Base-by-base conservation (phyloP, 2,113 vertebrate genomes). In the Corythaeola cristata region DNA sequence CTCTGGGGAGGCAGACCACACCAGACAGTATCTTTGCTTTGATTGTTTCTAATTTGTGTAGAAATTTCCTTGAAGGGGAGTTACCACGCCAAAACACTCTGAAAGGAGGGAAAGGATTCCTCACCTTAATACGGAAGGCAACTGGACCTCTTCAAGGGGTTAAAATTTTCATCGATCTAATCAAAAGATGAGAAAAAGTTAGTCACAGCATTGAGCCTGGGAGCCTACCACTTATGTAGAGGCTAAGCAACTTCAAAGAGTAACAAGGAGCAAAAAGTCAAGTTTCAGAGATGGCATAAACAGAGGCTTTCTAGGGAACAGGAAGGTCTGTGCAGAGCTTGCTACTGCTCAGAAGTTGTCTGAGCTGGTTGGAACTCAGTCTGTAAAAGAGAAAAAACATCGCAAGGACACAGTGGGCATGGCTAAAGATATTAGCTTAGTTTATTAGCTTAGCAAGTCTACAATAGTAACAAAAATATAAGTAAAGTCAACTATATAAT, bases 271-370 rank as follows among this genome's bases (percentile, higher is more conserved):
- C 2, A 64, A 28, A 73, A 89, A 33, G 27, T 44, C 27, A 45
- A 3, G 33, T 50, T 60, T 78, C 52, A 79, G 56, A 53, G 21
- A 6, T 16, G 16, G 8, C 16, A 68, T 24, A 44, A 89, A 49
- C 13, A 89, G 22, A 49, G 80, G 22, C 0, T 52, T 80, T 83
- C 28, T 32, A 47, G 8, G 12, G 14, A 52, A 73, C 2, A 33
- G 6, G 6, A 15, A 39, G 5, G 5, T 72, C 16, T 73, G 12
- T 56, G 18, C 27, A 85, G 50, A 71, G 9, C 45, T 62, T 87
- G 15, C 0, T 1, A 33, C 12, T 26, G 20, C 30, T 77, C 35
- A 53, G 15, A n/a, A 0, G 0, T 52, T 15, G 35, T 52, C 47
- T n/a, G 32, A 83, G 7, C 2, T 63, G 10, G 19, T 52, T 63